A percentile compares a stretch with the other conserved stretches of the same genome.
Conservation (phyloP, 2,888 invertebrate species). For the Stenodera caucasica region DNA sequence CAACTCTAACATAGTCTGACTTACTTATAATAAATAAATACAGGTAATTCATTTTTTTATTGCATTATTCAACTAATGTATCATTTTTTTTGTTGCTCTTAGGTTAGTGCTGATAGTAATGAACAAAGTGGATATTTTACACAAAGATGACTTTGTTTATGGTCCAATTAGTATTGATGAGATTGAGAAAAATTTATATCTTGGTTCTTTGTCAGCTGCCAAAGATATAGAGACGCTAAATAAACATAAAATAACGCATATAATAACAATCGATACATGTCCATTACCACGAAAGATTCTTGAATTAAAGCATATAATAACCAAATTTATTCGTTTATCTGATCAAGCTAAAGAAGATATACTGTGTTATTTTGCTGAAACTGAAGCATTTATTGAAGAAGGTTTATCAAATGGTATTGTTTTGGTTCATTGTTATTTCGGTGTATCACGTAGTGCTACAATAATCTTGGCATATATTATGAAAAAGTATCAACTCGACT, state of each 20-base stretch:
- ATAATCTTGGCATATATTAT: slow-evolving; percentile 85
- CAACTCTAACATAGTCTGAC: no score
- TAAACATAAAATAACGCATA: slow-evolving; percentile 70
- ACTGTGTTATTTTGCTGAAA: slow-evolving; percentile 75
- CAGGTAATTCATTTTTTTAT: no score
- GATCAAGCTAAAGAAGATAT: slow-evolving; percentile 86
- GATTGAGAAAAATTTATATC: slow-evolving; percentile 61
- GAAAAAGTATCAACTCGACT: slow-evolving; percentile 77
- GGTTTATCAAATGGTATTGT: slow-evolving; percentile 67
- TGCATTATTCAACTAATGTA: no score
- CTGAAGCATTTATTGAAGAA: slow-evolving; percentile 76
- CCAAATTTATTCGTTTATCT: slow-evolving; percentile 78
- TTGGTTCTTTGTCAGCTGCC: slow-evolving; percentile 80
- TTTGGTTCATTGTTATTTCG: slow-evolving; percentile 90
- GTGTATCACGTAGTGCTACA: slow-evolving; percentile 87
- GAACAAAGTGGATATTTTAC: slow-evolving; percentile 28
- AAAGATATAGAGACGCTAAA: slow-evolving; percentile 70
- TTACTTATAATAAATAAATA: no score
- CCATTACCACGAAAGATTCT: slow-evolving; percentile 76
- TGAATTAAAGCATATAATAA: slow-evolving; percentile 66
- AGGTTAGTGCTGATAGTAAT: no score
- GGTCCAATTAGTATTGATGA: slow-evolving; percentile 60
- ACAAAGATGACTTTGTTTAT: slow-evolving; percentile 31
- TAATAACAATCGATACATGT: slow-evolving; percentile 82
- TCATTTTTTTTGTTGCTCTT: no score